Evolutionary conservation across 2,797 vertebrate genomes (phyloP).

Genomic region (Urosaurus nigricauda): DNA sequence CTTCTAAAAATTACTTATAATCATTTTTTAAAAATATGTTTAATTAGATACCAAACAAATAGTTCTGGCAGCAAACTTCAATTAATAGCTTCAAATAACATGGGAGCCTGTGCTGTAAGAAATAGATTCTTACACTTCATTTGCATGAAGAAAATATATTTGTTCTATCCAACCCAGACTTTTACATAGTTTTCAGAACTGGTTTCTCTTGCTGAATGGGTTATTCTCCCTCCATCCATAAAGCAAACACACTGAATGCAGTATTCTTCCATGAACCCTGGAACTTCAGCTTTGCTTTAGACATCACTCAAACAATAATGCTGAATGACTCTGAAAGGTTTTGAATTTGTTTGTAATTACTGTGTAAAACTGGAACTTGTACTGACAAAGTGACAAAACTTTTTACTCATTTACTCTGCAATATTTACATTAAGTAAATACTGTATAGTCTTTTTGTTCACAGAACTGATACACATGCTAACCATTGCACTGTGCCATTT

Average conservation of each 20-base stretch:
- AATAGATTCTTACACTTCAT: conserved; percentile 18
- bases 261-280: conserved; percentile 25
- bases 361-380: conserved; percentile 29
- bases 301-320: conserved; percentile 24
- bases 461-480: conserved; percentile 8
- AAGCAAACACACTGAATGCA: neutral
- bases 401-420: neutral
- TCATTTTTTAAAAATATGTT: neutral
- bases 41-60: neutral
- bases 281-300: conserved; percentile 15
- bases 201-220: conserved; percentile 4
- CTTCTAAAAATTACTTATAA: neutral
- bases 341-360: conserved; percentile 35
- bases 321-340: conserved; percentile 39
- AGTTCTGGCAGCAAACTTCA: neutral
- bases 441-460: neutral
- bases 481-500: conserved; percentile 19
- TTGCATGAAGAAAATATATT: conserved; percentile 21
- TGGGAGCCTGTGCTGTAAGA: neutral
- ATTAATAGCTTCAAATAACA: neutral
- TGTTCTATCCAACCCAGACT: conserved; percentile 1
- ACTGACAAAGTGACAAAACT: conserved; percentile 24
- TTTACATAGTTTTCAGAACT: conserved; percentile 19
- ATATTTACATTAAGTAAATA: conserved; percentile 33
- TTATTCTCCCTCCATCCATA: conserved; percentile 27